These are phyloP conservation scores for Ia io DNA, from an alignment of 2,113 vertebrate genomes.

Conservation along the genomic window DNA sequence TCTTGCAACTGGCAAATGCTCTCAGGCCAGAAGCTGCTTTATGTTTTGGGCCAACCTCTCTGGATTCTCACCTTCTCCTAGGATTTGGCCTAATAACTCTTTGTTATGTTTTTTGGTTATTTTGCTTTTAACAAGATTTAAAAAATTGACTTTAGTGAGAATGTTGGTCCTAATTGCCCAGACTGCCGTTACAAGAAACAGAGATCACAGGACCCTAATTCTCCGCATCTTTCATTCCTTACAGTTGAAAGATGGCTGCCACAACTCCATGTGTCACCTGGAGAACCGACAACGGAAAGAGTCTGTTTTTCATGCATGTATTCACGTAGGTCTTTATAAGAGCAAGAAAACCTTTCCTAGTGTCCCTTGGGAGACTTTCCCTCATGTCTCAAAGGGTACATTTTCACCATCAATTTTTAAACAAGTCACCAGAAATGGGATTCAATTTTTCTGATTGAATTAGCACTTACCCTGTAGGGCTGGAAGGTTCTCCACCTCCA, in stretches of 20 bases:
- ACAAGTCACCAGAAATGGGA: not conserved
- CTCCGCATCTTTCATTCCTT: not conserved
- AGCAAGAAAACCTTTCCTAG: slow-evolving; percentile 6
- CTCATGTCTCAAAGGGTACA: not conserved
- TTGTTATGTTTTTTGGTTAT: slow-evolving; percentile 22
- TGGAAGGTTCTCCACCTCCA: not conserved
- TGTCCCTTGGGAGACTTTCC: not conserved
- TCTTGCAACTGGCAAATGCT: not conserved
- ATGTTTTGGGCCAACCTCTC: not conserved
- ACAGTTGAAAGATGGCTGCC: not conserved
- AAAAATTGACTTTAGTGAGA: not conserved
- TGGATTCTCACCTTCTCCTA: not conserved
- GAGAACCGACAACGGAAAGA: not conserved
- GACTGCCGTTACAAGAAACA: not conserved
- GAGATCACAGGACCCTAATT: not conserved
- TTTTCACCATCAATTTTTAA: slow-evolving; percentile 7
- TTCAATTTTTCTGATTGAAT: not conserved
- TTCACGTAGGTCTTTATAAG: not conserved
- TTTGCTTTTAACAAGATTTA: not conserved
- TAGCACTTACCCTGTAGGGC: not conserved
- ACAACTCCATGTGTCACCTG: not conserved
- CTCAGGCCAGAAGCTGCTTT: not conserved
- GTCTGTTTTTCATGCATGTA: not conserved
- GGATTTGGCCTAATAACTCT: slow-evolving; percentile 1
- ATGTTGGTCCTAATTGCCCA: not conserved